Percentiles rank a stretch among this genome's conserved stretches.
Evolutionary conservation across 2,113 vertebrate genomes (phyloP).

Genomic region (Aptenodytes forsteri): DNA sequence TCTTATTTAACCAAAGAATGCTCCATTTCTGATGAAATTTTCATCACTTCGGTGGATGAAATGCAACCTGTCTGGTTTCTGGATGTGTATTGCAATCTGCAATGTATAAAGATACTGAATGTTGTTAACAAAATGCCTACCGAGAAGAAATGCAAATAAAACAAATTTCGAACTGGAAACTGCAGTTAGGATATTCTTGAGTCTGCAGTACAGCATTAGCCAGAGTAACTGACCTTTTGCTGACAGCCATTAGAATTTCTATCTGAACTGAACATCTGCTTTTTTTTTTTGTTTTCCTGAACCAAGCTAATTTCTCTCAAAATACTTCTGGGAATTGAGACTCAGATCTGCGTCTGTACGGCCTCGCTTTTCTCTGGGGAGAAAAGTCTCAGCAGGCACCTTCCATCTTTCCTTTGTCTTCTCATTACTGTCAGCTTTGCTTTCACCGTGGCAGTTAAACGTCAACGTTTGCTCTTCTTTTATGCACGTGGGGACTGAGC

Average conservation of each 20-base stretch:
- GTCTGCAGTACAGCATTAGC: neutral
- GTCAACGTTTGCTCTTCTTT: neutral
- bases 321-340: neutral
- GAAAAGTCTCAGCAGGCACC: neutral
- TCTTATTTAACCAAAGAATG: slow-evolving; percentile 65
- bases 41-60: slow-evolving; percentile 19
- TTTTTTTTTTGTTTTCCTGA: neutral
- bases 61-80: neutral
- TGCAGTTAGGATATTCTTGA: neutral
- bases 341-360: neutral
- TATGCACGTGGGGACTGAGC: neutral
- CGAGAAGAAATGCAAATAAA: slow-evolving; percentile 41
- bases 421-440: neutral
- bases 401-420: neutral
- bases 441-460: neutral
- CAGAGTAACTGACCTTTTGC: neutral
- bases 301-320: neutral
- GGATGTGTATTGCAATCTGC: neutral
- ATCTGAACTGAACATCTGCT: neutral
- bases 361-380: neutral
- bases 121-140: neutral
- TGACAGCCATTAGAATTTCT: neutral
- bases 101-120: neutral
- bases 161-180: neutral
- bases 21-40: neutral